Conservation (phyloP, 2,888 invertebrate genomes). For the Adelphocoris suturalis region DNA sequence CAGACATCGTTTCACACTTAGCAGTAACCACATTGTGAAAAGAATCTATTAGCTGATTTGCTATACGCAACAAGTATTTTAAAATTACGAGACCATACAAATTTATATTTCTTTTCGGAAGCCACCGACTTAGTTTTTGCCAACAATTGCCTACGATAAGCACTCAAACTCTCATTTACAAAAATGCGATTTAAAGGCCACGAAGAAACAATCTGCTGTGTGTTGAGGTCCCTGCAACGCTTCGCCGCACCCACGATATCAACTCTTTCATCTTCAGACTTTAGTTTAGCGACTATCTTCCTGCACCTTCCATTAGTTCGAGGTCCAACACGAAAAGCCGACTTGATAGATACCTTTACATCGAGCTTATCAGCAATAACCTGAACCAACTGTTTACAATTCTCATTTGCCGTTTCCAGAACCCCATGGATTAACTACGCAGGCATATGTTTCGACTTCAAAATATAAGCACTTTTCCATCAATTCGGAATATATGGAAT, state of each 20-base stretch:
- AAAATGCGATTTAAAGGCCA: not conserved
- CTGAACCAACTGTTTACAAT: too few relatives aligned
- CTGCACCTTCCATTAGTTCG: not conserved
- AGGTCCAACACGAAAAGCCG: not conserved
- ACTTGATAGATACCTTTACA: not conserved
- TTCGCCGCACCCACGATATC: not conserved
- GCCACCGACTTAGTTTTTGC: not conserved
- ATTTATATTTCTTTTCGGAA: not conserved
- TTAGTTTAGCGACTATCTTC: not conserved
- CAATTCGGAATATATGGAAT: too few relatives aligned
- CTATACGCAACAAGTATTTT: not conserved
- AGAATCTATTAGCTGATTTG: not conserved
- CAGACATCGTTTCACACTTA: not conserved
- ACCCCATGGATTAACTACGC: too few relatives aligned
- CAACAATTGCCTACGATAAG: not conserved
- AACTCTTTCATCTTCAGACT: not conserved
- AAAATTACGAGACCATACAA: not conserved
- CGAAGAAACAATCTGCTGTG: not conserved
- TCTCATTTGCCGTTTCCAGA: too few relatives aligned
- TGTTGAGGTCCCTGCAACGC: not conserved
- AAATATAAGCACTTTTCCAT: too few relatives aligned
- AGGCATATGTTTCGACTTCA: too few relatives aligned
- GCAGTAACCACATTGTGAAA: not conserved
- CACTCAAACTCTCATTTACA: not conserved
- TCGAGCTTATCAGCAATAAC: too few relatives aligned